These are phyloP conservation scores for Drosophila pruinosa DNA, from an alignment of 1,140 invertebrate species.

Conservation along the genomic window DNA sequence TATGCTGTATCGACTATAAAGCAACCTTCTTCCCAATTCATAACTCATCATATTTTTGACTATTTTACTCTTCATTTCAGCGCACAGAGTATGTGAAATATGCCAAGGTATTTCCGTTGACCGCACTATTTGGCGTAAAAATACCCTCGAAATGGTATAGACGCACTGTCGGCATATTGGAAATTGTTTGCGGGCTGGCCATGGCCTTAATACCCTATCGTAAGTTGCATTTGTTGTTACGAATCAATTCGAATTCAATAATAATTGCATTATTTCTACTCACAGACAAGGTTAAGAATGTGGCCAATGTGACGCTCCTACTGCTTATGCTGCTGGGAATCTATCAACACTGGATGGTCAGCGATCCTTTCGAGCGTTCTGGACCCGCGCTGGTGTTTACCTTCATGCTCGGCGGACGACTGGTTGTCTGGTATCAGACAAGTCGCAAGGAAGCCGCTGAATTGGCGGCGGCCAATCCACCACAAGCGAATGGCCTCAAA, in stretches of 20 bases:
- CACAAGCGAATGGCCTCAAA: conserved; percentile 86
- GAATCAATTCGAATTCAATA: background rate
- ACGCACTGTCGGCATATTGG: conserved; percentile 92
- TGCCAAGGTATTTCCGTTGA: conserved; percentile 97
- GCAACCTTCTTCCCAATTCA: background rate
- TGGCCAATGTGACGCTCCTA: conserved; percentile 92
- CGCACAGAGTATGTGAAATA: conserved; percentile 98
- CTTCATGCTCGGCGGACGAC: conserved; percentile 95
- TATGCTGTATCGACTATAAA: background rate
- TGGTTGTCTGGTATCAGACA: conserved; percentile 89
- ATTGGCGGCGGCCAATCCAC: conserved; percentile 82
- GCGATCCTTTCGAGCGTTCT: conserved; percentile 96
- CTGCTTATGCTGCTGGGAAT: conserved; percentile 93
- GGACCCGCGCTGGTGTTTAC: conserved; percentile 97
- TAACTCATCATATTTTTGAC: background rate
- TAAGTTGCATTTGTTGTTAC: conserved; percentile 84
- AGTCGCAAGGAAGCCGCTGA: conserved; percentile 84
- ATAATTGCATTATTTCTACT: conserved; percentile 56
- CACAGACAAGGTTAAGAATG: conserved; percentile 94
- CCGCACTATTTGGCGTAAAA: conserved; percentile 92
- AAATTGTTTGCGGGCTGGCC: conserved; percentile 94
- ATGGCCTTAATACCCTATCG: conserved; percentile 94
- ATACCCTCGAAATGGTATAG: conserved; percentile 96
- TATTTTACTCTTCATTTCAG: conserved; percentile 86
- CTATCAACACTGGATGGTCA: conserved; percentile 96